These are phyloP conservation scores for Drosophila nasuta DNA, from an alignment of 1,140 invertebrate genomes.

Conservation along the genomic window DNA sequence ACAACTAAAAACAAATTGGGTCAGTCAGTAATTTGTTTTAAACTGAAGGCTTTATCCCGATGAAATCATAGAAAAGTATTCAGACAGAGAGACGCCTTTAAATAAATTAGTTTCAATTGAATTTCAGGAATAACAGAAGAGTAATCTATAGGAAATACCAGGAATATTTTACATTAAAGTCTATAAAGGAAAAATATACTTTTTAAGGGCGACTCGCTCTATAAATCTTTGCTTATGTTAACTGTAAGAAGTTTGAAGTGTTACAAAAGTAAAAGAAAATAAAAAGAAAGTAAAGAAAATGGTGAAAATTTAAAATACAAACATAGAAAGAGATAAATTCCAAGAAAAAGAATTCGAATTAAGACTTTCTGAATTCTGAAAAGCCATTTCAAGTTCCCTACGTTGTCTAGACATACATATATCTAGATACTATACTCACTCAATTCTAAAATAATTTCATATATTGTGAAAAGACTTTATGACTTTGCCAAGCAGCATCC, in stretches of 20 bases:
- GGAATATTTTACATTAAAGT: too few species aligned
- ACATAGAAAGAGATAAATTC: background rate
- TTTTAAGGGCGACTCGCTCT: too few species aligned
- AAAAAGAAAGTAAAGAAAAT: conserved; percentile 49
- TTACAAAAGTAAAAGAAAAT: conserved; percentile 27
- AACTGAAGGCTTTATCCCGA: too few species aligned
- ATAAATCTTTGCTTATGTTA: too few species aligned
- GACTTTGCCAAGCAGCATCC: conserved; percentile 1
- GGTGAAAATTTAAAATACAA: conserved; percentile 14
- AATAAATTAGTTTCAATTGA: too few species aligned
- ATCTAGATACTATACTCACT: background rate
- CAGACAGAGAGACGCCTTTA: too few species aligned
- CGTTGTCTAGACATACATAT: background rate
- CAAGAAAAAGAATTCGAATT: background rate
- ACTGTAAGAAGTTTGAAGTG: too few species aligned
- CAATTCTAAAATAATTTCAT: background rate
- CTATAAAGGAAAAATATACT: too few species aligned
- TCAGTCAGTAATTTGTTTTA: conserved; percentile 17
- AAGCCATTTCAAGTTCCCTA: background rate
- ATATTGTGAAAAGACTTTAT: conserved; percentile 8
- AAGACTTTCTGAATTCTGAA: background rate
- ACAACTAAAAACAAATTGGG: conserved; percentile 31
- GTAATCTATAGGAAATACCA: too few species aligned
- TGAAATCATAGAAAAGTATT: too few species aligned
- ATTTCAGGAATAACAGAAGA: too few species aligned